Base-by-base conservation (phyloP, 2,888 invertebrate species). In the Netelia inedita region DNA sequence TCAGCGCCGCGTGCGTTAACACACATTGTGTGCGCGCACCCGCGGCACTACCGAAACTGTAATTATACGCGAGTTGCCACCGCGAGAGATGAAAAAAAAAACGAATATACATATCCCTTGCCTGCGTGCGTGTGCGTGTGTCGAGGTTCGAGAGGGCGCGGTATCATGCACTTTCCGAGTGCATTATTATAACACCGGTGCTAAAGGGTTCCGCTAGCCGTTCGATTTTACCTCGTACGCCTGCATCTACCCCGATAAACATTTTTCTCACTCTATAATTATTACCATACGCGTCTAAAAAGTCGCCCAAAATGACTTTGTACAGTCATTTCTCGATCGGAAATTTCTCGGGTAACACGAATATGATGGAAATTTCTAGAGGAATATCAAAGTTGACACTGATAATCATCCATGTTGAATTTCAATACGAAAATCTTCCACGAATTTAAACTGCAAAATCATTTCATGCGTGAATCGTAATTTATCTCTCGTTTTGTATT, bases 21-120 rank as follows among this genome's bases (percentile, higher is more conserved):
- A 88, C 86, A 73, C 61, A 19, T 46, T 8, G 21, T 35, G 75
- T 28, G 19, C 21, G 75, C 50, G 71, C 59, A 71, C 57, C 75
- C 19, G 53, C 65, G 19, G 65, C 41, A 46, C 88, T 88, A 89
- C 87, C 88, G 87, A 88, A 89, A 90, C 89, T 89, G 89, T 90
- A 90, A 91, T 91, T 91, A 91, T 88, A 78, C 86, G 71, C 43
- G 76, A 55, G 35, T 76, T 16, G 68, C 71, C 65, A 53, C 71
- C 71, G 46, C 55, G 28, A 55, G 50, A 76, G 16, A 61, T 41
- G 16, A 35, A 75, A 57, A 65, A 61, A 83, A 41, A 59, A 72
- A 72, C 19, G 11, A 69, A 75, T 55, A 57, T 72, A 53, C 23
- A 35, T 50, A 46, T 65, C 35, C 50, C 16, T 59, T 59, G 53